phyloP scores from a whole-genome alignment of 2,888 invertebrate genomes.

The Sesamia inferens region DNA sequence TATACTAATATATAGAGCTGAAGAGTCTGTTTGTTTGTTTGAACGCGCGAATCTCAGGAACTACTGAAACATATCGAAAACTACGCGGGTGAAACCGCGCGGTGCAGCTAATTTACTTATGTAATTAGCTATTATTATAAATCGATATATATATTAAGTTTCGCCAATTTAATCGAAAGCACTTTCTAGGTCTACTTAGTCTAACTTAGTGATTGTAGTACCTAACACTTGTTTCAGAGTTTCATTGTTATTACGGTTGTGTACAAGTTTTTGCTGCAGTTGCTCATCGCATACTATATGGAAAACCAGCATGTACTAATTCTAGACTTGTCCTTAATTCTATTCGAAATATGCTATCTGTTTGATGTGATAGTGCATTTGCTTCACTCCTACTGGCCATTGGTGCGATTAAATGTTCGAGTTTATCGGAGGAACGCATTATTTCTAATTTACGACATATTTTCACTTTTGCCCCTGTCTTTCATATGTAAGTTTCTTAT shows the following conservation, averaged over 20 bases:
- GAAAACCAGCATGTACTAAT: slow-evolving; percentile 37
- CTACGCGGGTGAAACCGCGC: no score
- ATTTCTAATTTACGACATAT: slow-evolving; percentile 72
- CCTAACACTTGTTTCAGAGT: slow-evolving; percentile 70
- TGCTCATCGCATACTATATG: slow-evolving; percentile 76
- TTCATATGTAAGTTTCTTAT: slow-evolving; percentile 74
- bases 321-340: slow-evolving; percentile 65
- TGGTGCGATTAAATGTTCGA: slow-evolving; percentile 76
- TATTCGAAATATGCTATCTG: slow-evolving; percentile 72
- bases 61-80: no score
- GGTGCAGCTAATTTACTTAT: no score
- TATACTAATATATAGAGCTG: no score
- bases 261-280: slow-evolving; percentile 74
- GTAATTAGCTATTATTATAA: no score
- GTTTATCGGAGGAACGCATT: slow-evolving; percentile 73
- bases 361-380: slow-evolving; percentile 75
- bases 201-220: background rate
- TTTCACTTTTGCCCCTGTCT: slow-evolving; percentile 73
- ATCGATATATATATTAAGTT: background rate
- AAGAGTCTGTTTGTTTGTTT: no score
- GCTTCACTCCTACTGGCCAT: slow-evolving; percentile 79
- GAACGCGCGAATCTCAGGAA: no score
- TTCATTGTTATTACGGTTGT: slow-evolving; percentile 71
- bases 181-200: background rate
- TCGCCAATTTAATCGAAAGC: background rate